Base-by-base conservation (phyloP, 2,888 invertebrate genomes). In the Thecophora atra region DNA sequence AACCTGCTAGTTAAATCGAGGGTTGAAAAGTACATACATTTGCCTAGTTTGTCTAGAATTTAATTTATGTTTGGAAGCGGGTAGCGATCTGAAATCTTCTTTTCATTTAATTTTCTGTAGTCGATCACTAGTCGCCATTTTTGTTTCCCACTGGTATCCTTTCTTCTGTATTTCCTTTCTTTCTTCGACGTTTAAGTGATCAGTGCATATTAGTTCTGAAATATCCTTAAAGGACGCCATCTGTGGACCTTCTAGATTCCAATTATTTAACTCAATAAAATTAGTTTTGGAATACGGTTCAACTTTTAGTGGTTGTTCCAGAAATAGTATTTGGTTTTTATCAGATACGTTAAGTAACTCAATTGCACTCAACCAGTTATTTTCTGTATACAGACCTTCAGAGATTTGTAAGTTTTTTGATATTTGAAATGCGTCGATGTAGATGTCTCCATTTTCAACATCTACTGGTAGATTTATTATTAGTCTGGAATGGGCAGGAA, bases 1-100 rank as follows among this genome's bases (percentile, higher is more conserved):
- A 81, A 83, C 0, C 82, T 82, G 0, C 76, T 79, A 0, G 81
- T 79, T 0, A 82, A 60, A 71, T 82, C 81, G 0, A 80, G 66
- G 58, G 52, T 66, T 17, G 58, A 58, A 51, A 64, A 72, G 21
- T 70, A 66, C 54, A 63, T 63, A 21, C 30, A 68, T 17, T 47
- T 56, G 15, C 72, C 68, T 42, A 62, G n/a, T 54, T 72, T 72
- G 28, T 69, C 69, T 7, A 69, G 58, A 62, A 72, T 66, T 60
- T 60, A 60, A 6, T 60, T 56, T 13, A 71, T 71, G 60, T 67
- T 72, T 15, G 68, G 68, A 64, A 72, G 44, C 8, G 47, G 69
- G n/a, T 65, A 72, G 30, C 30, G 28, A 42, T 72, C 69, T 6
- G 24, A 24, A 42, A 72, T 64, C 2, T 63, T 68, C 19, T 56